phyloP scores from a whole-genome alignment of 1,140 invertebrate genomes.

The Paramacrobiotus metropolitanus region DNA sequence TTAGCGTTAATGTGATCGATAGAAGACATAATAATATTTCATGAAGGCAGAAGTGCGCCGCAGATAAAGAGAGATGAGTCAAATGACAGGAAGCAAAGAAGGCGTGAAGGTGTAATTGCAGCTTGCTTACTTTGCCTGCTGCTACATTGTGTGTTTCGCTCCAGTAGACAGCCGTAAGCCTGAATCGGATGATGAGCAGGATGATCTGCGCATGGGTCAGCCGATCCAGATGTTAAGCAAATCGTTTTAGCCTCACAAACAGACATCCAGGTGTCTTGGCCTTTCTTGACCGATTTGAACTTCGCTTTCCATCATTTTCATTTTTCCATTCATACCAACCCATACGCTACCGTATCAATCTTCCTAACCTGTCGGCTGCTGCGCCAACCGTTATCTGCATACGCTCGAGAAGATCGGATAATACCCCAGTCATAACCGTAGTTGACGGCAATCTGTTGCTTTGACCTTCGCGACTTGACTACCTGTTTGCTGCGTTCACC shows the following conservation, averaged over 20 bases:
- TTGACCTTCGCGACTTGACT: no score
- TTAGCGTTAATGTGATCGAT: not conserved
- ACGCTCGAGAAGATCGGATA: no score
- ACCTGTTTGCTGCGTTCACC: no score
- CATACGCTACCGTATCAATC: no score
- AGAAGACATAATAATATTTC: not conserved
- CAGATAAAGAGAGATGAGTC: not conserved
- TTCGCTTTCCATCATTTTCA: no score
- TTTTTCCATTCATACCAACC: not conserved
- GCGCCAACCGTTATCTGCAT: no score
- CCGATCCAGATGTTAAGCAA: not conserved
- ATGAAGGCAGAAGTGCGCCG: not conserved
- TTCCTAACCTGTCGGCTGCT: no score
- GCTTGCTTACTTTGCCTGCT: not conserved
- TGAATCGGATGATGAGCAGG: not conserved
- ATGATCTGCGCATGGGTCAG: not conserved
- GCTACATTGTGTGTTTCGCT: no score
- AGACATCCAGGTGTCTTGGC: slow-evolving; percentile 1
- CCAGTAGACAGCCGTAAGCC: no score
- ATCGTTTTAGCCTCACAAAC: no score
- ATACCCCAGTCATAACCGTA: no score
- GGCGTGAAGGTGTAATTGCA: slow-evolving; percentile 3
- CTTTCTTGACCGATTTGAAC: slow-evolving; percentile 6
- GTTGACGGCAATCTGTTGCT: no score
- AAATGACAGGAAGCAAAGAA: not conserved